phyloP scores from a whole-genome alignment of 2,113 vertebrate genomes.

The Oreotrochilus melanogaster region DNA sequence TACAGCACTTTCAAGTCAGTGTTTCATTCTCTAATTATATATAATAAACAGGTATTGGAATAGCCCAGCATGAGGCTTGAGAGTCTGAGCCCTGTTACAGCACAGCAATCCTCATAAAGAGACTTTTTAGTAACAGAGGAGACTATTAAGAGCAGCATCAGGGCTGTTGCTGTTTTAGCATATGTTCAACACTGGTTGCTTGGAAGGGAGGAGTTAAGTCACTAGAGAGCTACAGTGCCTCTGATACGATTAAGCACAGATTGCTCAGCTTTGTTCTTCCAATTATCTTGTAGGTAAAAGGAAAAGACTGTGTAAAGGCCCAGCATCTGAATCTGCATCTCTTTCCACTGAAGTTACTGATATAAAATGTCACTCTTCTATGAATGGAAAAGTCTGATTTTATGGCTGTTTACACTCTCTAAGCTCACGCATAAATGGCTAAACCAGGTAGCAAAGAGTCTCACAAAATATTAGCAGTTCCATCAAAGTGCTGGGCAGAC shows the following conservation, averaged over 20 bases:
- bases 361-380: not conserved
- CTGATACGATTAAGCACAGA: slow-evolving; percentile 60
- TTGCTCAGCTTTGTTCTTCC: slow-evolving; percentile 44
- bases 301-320: not conserved
- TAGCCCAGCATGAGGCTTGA: slow-evolving; percentile 47
- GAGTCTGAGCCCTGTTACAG: not conserved
- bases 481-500: not conserved
- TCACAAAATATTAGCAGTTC: not conserved
- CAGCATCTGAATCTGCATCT: not conserved
- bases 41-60: slow-evolving; percentile 64
- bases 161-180: slow-evolving; percentile 34
- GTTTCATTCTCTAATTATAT: slow-evolving; percentile 14
- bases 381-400: not conserved
- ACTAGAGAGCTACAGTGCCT: slow-evolving; percentile 16
- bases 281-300: slow-evolving; percentile 36
- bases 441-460: not conserved
- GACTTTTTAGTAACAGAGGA: slow-evolving; percentile 50
- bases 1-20: not conserved
- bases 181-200: slow-evolving; percentile 1
- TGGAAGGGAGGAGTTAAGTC: slow-evolving; percentile 55
- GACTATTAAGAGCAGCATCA: slow-evolving; percentile 60
- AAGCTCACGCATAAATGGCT: not conserved
- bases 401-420: not conserved
- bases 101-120: slow-evolving; percentile 63
- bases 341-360: not conserved